Evolutionary conservation across 2,797 vertebrate species (phyloP).

Genomic region (Myotis findleyi): DNA sequence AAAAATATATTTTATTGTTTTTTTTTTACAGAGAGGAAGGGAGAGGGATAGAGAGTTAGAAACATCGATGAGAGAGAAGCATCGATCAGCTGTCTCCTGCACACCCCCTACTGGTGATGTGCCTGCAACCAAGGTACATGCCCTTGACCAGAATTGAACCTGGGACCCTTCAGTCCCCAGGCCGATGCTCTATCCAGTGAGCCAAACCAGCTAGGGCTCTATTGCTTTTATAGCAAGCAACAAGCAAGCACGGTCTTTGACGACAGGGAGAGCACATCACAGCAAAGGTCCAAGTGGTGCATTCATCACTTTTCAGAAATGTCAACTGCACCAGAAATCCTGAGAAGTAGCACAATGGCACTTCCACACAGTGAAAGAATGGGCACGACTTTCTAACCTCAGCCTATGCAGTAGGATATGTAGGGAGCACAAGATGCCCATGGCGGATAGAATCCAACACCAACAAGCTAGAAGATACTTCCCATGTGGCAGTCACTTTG

Average conservation of each 20-base stretch:
- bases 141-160: too few relatives aligned
- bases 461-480: neutral
- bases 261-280: neutral
- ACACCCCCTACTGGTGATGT: too few relatives aligned
- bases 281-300: neutral
- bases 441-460: neutral
- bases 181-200: too few relatives aligned
- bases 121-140: too few relatives aligned
- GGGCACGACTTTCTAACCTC: neutral
- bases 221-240: neutral
- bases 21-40: too few relatives aligned
- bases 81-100: too few relatives aligned
- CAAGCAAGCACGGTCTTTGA: neutral
- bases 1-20: too few relatives aligned
- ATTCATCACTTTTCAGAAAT: conserved; percentile 11
- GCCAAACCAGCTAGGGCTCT: too few relatives aligned
- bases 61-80: too few relatives aligned
- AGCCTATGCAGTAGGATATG: neutral
- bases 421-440: neutral
- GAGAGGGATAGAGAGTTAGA: too few relatives aligned
- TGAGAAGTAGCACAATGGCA: neutral
- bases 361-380: neutral
- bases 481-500: neutral
- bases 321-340: neutral
- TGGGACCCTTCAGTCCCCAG: too few relatives aligned